Base-by-base conservation (phyloP, 2,888 invertebrate genomes). In the Andrena haemorrhoa region DNA sequence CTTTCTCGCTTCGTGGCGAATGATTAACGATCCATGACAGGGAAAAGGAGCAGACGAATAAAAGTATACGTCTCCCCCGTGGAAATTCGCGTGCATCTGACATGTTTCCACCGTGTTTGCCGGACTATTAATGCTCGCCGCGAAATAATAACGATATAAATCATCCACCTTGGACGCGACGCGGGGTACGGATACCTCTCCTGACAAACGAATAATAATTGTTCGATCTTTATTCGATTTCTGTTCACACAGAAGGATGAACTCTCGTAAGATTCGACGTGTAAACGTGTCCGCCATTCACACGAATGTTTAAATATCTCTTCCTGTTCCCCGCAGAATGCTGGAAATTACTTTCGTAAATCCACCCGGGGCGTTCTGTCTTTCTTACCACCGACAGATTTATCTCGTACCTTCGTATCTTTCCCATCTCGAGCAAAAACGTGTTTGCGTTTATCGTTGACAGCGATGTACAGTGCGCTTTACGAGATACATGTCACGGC, bases 101-200 rank as follows among this genome's bases (percentile, higher is more conserved):
- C 92, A 82, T 91, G 87, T 92, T 92, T 92, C 92, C 92, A 87
- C 91, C 86, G 87, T 91, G 90, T 89, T 92, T 92, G 88, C 84
- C 88, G 86, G 89, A 90, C 92, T 92, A 92, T 92, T 92, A 92
- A 92, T 92, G 91, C 91, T 89, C 85, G 73, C 86, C 77, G 31
- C 65, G 83, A 88, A 90, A 89, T 90, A 90, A 91, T 90, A 89
- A 89, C 89, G 87, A 91, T 88, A 92, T 91, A 89, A 90, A 91
- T 92, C 92, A 91, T 88, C 88, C 82, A 81, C 66, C 77, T 49
- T 71, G 66, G 78, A 72, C 74, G 31, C 71, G 79, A 78, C 66
- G 75, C 47, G 83, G 83, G 83, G 33, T 26, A 10, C 74, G 33
- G 35, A 33, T 63, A 83, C 69, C 85, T 5, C 16, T 41, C 41